Evolutionary conservation across 2,888 invertebrate species (phyloP), one percentile per base, ranked within the genome.

Genomic region (Drosophila maculinotata): DNA sequence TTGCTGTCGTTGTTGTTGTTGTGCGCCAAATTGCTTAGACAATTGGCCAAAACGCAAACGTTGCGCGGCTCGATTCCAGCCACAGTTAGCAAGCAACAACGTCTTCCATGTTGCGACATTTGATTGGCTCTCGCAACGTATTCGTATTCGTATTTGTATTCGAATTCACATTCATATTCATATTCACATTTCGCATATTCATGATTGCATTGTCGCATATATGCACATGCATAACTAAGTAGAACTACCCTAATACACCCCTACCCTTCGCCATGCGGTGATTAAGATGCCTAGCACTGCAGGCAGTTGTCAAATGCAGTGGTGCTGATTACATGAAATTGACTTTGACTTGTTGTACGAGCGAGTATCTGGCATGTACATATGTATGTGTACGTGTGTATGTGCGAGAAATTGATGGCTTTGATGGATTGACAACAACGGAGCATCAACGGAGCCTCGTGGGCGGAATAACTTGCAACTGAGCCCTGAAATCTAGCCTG

Each of bases 181-280:
- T 4, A 20, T 20, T 20, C 78, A 79, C 84, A 83, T 82, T n/a
- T 80, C 78, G 81, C 84, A 83, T 82, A 77, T 83, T 79, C 83
- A 80, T 79, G 80, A 66, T 76, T 75, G 75, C 63, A 65, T 17
- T 10, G 28, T 23, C 36, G 57, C 41, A 31, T 72, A 28, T 64
- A 69, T 78, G 84, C 67, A 81, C 81, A 81, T 84, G 71, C 84
- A 81, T 81, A 81, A 84, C 59, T 74, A 76, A 81, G 64, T 51
- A 69, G 69, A 56, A 39, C 39, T 20, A 20, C 4, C 20, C 20
- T n/a, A n/a, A n/a, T n/a, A n/a, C n/a, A n/a, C n/a, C 31, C 28
- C 5, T 10, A 28, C 14, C 35, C 14, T 10, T 7, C 26, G 42
- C 42, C 35, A 42, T 2, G 38, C 49, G 47, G 65, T 70, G 66